Evolutionary conservation across 2,113 vertebrate genomes (phyloP), one percentile per base, ranked within the genome.

Genomic region (Tamias sibiricus): DNA sequence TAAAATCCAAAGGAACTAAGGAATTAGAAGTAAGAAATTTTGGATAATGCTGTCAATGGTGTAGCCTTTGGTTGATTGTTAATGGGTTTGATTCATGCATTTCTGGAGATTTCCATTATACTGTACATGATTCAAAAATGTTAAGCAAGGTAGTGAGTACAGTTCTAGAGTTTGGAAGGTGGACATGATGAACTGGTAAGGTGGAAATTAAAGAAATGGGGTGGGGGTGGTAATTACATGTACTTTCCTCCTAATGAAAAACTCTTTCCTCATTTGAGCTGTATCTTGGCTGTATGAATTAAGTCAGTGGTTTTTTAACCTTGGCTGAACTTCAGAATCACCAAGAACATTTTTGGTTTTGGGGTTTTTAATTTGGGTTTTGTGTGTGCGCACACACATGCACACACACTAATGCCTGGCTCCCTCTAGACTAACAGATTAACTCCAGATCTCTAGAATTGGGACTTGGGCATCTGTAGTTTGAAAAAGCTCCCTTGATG

Each of bases 1-100:
- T 99, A 0, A 98, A 97, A 86, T 85, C 98, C 19, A 98, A 95
- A 76, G 96, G 97, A 72, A 24, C 94, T 81, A 94, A 98, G 57
- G 98, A 99, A 28, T 85, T 97, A 72, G 98, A 99, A 99, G 99
- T 99, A 93, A 91, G 97, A 69, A 79, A 49, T 22, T 32, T 19
- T 4, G 6, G n/a, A 37, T 82, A 28, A 8, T 71, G 11, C 40
- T 40, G 6, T 57, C 35, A 40, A 52, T 28, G 24, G 8, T 32
- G 20, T 17, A 9, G 4, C 17, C 4, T 24, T 42, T 74, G 47
- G 6, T 35, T 93, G 40, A 52, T 44, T 47, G 5, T 40, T 90
- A 82, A 42, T 35, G 37, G 75, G 19, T 76, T 86, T 87, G 77
- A 47, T 64, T 87, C 66, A 3, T 4, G 0, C 57, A 42, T 68